Percentiles rank a stretch among this genome's conserved stretches.
Conservation (phyloP, 2,797 vertebrate species). For the Hoplostethus mediterraneus region DNA sequence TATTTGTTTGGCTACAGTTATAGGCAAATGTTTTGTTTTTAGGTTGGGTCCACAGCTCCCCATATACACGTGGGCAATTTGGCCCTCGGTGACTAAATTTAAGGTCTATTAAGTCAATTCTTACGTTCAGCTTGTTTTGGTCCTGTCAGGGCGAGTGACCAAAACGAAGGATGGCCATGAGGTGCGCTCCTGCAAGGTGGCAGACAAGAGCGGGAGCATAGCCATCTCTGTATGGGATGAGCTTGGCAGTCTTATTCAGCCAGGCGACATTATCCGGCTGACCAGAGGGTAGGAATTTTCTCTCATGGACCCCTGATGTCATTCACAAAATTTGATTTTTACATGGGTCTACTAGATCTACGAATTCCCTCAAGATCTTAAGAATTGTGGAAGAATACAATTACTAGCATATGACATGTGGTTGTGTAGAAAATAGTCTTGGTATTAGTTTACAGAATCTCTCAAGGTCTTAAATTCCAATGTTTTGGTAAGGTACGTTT, state of each 20-base stretch:
- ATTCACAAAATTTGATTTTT: neutral
- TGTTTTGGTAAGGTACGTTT: neutral
- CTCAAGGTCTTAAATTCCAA: too few relatives aligned
- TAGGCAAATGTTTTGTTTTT: too few relatives aligned
- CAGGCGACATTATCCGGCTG: conserved; percentile 97
- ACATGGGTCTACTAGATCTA: neutral
- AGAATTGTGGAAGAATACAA: neutral
- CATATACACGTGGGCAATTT: fast-evolving
- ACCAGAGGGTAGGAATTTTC: conserved; percentile 91
- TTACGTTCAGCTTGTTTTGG: neutral
- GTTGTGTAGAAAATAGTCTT: neutral
- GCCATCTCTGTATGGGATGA: conserved; percentile 99
- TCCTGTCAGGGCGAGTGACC: conserved; percentile 91
- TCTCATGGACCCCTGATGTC: neutral
- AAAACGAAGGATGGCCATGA: conserved; percentile 99
- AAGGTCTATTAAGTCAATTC: too few relatives aligned
- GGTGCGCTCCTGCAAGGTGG: conserved; percentile 97
- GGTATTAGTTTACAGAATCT: too few relatives aligned
- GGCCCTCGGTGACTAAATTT: too few relatives aligned
- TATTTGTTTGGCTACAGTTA: neutral
- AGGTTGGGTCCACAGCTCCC: too few relatives aligned
- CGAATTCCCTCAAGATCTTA: neutral
- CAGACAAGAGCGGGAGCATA: conserved; percentile 97
- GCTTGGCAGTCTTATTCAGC: conserved; percentile 94
- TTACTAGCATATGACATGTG: neutral